Conservation (phyloP, 2,797 vertebrate genomes). For the Pangasius djambal region DNA sequence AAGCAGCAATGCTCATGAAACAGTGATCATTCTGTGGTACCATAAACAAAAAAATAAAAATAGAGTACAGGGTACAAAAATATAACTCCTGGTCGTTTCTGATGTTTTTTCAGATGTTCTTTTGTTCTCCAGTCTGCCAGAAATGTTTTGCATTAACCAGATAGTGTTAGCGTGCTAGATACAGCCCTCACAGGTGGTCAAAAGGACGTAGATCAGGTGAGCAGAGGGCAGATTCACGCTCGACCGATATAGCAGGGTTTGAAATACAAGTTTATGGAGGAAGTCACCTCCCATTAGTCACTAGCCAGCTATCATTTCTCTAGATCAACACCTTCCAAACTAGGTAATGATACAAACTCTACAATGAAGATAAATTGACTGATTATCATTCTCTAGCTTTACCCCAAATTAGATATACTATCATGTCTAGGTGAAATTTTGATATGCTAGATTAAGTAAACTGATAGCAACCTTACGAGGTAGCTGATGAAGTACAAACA, state of each 20-base stretch:
- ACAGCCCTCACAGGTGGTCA: background rate
- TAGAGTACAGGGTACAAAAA: background rate
- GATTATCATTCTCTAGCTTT: background rate
- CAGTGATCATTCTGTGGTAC: background rate
- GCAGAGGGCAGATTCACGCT: background rate
- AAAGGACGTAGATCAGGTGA: background rate
- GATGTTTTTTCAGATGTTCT: background rate
- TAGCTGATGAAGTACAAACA: constrained; percentile 42
- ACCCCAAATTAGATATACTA: background rate
- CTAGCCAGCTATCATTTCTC: background rate
- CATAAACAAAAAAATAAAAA: background rate
- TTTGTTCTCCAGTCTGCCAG: background rate
- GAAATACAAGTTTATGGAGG: background rate
- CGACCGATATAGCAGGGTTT: background rate
- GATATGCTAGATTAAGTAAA: too few species aligned
- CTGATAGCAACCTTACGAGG: constrained; percentile 28
- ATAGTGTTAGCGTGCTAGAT: background rate
- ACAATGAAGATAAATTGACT: background rate
- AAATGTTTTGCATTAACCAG: background rate
- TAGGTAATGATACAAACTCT: background rate
- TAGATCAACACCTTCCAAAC: background rate
- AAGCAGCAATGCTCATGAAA: background rate
- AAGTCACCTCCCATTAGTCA: background rate
- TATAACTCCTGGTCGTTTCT: background rate
- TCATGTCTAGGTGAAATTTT: background rate